phyloP scores from a whole-genome alignment of 2,888 invertebrate species.

The Cistogaster globosa region DNA sequence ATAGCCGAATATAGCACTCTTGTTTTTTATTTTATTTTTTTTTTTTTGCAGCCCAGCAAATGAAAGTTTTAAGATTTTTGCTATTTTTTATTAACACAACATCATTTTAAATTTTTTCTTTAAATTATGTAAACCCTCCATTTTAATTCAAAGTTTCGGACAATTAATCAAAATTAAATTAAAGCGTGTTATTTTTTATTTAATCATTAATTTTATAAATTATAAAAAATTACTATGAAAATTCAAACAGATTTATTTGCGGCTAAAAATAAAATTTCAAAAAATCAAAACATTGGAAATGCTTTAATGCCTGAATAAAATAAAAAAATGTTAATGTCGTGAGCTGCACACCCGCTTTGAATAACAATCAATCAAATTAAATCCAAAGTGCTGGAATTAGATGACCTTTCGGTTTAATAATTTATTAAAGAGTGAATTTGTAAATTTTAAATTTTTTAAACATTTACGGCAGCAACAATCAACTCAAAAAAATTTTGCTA shows the following conservation, averaged over 20 bases:
- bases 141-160: neutral
- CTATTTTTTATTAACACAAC: too few species aligned
- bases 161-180: constrained; percentile 38
- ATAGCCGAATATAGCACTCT: too few species aligned
- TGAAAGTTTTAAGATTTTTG: too few species aligned
- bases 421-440: neutral
- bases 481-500: too few species aligned
- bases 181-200: constrained; percentile 2
- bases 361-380: constrained; percentile 65
- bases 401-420: constrained; percentile 18
- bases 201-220: constrained; percentile 29
- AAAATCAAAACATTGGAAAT: neutral
- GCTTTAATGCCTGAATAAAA: neutral
- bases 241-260: neutral
- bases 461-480: too few species aligned
- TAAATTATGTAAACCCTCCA: too few species aligned
- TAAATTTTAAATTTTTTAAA: too few species aligned
- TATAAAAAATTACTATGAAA: neutral
- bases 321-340: constrained; percentile 14
- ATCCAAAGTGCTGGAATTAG: constrained; percentile 15
- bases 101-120: too few species aligned
- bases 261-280: neutral
- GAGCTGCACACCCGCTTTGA: constrained; percentile 44
- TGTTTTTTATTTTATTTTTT: too few species aligned
- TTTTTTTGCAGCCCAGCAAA: too few species aligned